Conservation (phyloP, 2,797 vertebrate genomes). For the Acanthurus lineatus region DNA sequence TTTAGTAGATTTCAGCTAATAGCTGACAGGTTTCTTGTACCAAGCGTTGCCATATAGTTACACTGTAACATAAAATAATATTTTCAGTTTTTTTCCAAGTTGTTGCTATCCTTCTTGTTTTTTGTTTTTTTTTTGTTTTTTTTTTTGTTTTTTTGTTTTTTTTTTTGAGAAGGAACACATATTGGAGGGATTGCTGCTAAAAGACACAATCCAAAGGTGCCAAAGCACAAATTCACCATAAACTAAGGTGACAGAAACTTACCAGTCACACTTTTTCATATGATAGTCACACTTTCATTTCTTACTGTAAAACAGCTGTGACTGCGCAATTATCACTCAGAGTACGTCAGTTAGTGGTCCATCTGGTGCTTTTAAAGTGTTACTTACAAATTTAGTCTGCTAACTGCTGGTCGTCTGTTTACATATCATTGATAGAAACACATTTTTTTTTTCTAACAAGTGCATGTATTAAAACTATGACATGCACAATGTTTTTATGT, state of each 20-base stretch:
- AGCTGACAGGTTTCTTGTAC: no score
- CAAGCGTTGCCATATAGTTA: no score
- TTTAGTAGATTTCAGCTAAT: no score
- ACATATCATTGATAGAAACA: constrained; percentile 2
- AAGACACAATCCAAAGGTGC: constrained; percentile 20
- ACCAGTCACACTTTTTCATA: constrained; percentile 1
- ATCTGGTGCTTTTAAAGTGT: constrained; percentile 26
- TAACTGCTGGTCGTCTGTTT: not conserved
- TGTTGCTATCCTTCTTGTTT: no score
- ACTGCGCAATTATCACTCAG: constrained; percentile 44
- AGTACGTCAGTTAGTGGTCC: constrained; percentile 1
- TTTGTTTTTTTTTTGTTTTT: no score
- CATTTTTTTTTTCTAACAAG: not conserved
- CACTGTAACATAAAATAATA: no score
- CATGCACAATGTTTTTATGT: no score
- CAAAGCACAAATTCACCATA: not conserved
- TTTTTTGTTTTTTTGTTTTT: no score
- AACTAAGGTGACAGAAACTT: not conserved
- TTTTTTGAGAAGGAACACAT: no score
- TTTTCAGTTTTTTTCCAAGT: no score
- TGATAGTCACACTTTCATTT: constrained; percentile 15
- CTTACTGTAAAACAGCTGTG: constrained; percentile 35
- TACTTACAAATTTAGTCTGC: constrained; percentile 15
- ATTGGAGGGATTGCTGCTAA: no score
- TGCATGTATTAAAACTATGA: no score